Base-by-base conservation (phyloP, 1,140 invertebrate species). In the Pollicipes pollicipes region DNA sequence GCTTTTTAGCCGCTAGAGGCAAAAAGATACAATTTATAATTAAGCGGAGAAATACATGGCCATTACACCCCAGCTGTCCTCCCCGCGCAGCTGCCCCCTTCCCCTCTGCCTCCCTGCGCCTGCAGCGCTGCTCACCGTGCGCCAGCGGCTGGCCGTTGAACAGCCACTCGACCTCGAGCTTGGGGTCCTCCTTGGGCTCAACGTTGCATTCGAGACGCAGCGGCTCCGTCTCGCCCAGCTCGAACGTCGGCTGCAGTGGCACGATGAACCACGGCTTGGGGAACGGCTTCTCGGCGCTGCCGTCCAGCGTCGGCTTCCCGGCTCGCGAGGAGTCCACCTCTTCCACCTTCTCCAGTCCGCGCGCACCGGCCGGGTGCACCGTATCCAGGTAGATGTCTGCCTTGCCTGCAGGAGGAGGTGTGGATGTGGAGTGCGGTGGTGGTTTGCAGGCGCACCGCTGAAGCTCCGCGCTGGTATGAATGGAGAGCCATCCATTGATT, bases 171-270 rank as follows among this genome's bases (percentile, higher is more conserved):
- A 95, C 89, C 75, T 88, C 90, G n/a, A 95, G 82, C 77, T 95
- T 90, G 3, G 96, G 96, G 84, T 99, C 97, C 78, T 95, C 89
- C 79, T 97, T 93, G 0, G 96, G 97, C 80, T 95, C 91, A 8
- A 97, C 91, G 77, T 90, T 89, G 68, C 89, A 93, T 81, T 98
- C 93, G 72, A 99, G 83, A 80, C 95, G 91, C 37, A 96, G 84
- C 1, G 90, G 84, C 80, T 96, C 88, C 63, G 90, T 88, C 83
- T 99, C 97, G 71, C 87, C 85, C n/a, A 98, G 81, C 77, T 86
- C 87, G 76, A 91, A 88, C 80, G 92, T 88, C n/a, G 88, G 83
- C 78, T 86, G 85, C 70, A 94, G 82, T 58, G 90, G 91, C 66
- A 89, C 87, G 1, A 87, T 88, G 87, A 93, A 97, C 72, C 90